These are phyloP conservation scores for Philotrypesis tridentata DNA, from an alignment of 1,140 invertebrate genomes.

Conservation along the genomic window DNA sequence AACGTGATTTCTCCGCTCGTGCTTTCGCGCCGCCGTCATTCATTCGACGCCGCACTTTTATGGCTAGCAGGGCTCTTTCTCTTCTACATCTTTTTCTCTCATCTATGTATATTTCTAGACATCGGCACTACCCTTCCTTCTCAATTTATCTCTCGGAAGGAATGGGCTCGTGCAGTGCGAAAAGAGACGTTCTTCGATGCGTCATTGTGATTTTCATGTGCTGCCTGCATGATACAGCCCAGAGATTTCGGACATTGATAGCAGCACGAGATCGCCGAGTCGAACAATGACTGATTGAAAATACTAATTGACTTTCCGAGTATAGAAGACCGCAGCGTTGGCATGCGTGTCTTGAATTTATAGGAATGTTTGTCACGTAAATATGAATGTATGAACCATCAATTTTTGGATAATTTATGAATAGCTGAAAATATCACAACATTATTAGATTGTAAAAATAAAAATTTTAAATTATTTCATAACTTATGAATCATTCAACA, in stretches of 20 bases:
- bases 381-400: no score
- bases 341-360: no score
- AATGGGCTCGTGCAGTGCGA: no score
- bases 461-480: no score
- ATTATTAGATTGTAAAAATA: no score
- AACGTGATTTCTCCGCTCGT: slow-evolving; percentile 50
- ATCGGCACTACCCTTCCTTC: not conserved
- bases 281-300: not conserved
- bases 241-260: not conserved
- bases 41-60: slow-evolving; percentile 31
- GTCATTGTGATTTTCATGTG: not conserved
- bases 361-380: not conserved
- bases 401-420: no score
- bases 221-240: no score
- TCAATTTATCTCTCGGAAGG: no score
- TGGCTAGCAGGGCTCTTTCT: not conserved
- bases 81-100: not conserved
- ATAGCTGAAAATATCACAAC: no score
- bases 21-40: slow-evolving; percentile 34
- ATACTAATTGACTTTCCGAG: not conserved
- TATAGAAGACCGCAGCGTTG: no score
- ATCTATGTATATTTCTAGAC: not conserved
- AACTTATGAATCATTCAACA: no score
- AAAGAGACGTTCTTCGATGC: not conserved
- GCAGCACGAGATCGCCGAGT: not conserved